Base-by-base conservation (phyloP, 2,888 invertebrate genomes). In the Tineola bisselliella region DNA sequence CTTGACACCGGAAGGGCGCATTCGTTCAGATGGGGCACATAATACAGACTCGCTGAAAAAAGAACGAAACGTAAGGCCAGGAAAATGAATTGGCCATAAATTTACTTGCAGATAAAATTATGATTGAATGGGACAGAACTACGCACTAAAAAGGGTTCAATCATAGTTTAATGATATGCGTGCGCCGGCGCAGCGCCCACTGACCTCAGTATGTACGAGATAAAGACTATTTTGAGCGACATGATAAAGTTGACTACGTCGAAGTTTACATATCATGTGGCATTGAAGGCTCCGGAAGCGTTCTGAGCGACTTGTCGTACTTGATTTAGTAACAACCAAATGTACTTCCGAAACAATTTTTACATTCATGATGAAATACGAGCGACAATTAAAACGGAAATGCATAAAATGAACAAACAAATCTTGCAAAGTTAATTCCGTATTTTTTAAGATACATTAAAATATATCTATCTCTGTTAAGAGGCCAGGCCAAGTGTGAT, bases 131-230 rank as follows among this genome's bases (percentile, higher is more conserved):
- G 10, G 17, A 48, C 10, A 48, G 48, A 48, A 48, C 48, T 48
- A 48, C 48, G 48, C 48, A 48, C 48, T n/a, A 48, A 48, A 48
- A 68, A 73, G 72, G 73, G 74, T 70, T 74, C 58, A 80, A 79
- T 77, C 76, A 72, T 74, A 71, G 69, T 69, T 75, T 77, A 79
- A 80, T 78, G 79, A 76, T 76, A 71, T 19, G 48, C 59, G 59
- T 71, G 72, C 71, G 74, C 78, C 72, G 68, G 69, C 77, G 75
- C 76, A 77, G 79, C 77, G 80, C 82, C 81, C 79, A 83, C 76
- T 84, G 84, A 84, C 86, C 84, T 84, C 84, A 83, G 74, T 70
- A 71, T 73, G 72, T 72, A 76, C 78, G 77, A 84, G 86, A 86
- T 87, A 86, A 82, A 77, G 70, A 75, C 80, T 87, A 87, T 87